Conservation (phyloP, 2,888 invertebrate genomes). For the Tenthredo scrophulariae region DNA sequence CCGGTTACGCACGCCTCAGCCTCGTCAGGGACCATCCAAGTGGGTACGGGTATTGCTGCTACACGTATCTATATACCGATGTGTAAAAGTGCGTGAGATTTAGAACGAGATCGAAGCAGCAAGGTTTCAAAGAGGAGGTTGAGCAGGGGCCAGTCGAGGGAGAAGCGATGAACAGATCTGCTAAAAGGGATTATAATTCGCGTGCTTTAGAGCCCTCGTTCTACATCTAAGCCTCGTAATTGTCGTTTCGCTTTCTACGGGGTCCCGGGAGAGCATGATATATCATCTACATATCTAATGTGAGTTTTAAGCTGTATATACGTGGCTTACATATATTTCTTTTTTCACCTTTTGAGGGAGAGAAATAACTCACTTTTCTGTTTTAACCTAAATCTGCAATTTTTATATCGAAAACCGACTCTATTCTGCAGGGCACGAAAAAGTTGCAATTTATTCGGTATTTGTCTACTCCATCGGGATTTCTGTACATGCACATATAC, state of each 20-base stretch:
- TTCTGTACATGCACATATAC: no score
- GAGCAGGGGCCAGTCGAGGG: background rate
- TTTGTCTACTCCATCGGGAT: no score
- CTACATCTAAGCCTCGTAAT: conserved; percentile 45
- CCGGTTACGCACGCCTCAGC: conserved; percentile 28
- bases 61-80: background rate
- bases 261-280: background rate
- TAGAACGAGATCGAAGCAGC: background rate
- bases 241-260: conserved; percentile 36
- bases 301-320: background rate
- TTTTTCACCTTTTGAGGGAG: no score
- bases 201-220: conserved; percentile 35
- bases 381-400: no score
- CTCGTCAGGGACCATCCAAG: background rate
- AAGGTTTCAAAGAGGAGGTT: conserved; percentile 17
- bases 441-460: no score
- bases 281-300: background rate
- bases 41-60: background rate
- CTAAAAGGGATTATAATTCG: conserved; percentile 51
- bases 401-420: no score
- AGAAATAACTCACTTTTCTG: no score
- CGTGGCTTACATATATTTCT: background rate
- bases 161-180: conserved; percentile 41
- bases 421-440: no score
- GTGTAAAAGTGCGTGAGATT: conserved; percentile 28